phyloP scores from a whole-genome alignment of 2,797 vertebrate species.

The Hippocampus kuda region DNA sequence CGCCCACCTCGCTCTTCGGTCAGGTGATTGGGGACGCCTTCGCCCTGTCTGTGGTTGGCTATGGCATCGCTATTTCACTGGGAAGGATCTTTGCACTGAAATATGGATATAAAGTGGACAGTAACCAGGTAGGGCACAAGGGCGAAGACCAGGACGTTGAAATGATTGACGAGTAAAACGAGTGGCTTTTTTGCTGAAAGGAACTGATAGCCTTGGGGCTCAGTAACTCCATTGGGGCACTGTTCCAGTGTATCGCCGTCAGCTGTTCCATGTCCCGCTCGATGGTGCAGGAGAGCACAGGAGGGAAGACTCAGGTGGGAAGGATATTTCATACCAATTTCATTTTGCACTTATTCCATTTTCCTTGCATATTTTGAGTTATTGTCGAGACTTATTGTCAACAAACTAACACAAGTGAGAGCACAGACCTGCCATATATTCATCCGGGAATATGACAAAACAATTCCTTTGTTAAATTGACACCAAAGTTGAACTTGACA shows the following conservation, averaged over 20 bases:
- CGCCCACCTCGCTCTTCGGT: slow-evolving; percentile 59
- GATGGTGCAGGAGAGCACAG: slow-evolving; percentile 87
- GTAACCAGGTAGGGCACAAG: slow-evolving; percentile 74
- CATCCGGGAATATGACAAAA: no score
- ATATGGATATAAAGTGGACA: slow-evolving; percentile 92
- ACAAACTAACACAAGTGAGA: no score
- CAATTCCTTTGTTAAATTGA: no score
- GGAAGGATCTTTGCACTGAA: slow-evolving; percentile 90
- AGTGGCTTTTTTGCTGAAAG: slow-evolving; percentile 50
- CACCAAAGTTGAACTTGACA: no score
- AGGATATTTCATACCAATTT: not conserved
- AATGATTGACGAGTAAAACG: no score
- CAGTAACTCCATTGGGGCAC: slow-evolving; percentile 81
- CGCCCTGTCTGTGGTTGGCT: slow-evolving; percentile 85
- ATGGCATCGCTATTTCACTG: slow-evolving; percentile 89
- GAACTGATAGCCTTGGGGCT: slow-evolving; percentile 90
- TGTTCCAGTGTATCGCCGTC: slow-evolving; percentile 88
- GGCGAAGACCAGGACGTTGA: not conserved
- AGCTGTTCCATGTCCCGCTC: slow-evolving; percentile 93
- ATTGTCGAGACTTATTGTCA: no score
- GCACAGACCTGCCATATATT: no score
- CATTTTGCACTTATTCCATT: not conserved
- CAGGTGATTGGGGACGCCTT: slow-evolving; percentile 82
- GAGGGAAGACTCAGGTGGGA: slow-evolving; percentile 69
- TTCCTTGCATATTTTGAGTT: not conserved